Percentiles rank a stretch among this genome's conserved stretches.
Evolutionary conservation across 1,140 invertebrate species (phyloP).

Genomic region (Branchinecta lynchi): DNA sequence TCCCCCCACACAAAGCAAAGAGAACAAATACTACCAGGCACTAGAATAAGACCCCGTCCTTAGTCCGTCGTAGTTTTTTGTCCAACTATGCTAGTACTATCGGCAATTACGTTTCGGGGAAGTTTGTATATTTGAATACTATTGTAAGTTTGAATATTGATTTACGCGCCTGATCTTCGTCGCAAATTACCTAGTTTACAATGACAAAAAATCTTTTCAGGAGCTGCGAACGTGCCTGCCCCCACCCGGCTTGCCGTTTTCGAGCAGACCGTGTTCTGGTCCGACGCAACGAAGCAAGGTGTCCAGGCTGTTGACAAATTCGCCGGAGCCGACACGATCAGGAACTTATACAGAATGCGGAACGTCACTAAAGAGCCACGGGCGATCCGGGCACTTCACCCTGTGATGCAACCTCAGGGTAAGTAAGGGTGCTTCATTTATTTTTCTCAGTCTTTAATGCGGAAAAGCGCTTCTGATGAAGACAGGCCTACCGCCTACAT

Average conservation of each 20-base stretch:
- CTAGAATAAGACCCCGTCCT: too few species aligned
- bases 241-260: conserved; percentile 69
- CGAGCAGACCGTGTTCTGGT: conserved; percentile 86
- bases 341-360: conserved; percentile 59
- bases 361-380: conserved; percentile 59
- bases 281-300: conserved; percentile 86
- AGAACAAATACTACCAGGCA: too few species aligned
- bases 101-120: too few species aligned
- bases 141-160: too few species aligned
- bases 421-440: conserved; percentile 21
- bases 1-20: too few species aligned
- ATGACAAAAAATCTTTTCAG: conserved; percentile 31
- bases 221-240: conserved; percentile 63
- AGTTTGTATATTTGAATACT: too few species aligned
- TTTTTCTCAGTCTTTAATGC: conserved; percentile 15
- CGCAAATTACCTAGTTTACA: too few species aligned
- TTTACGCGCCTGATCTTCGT: too few species aligned
- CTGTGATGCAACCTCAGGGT: conserved; percentile 49
- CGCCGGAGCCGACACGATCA: conserved; percentile 48
- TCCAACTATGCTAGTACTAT: too few species aligned
- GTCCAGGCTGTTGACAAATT: conserved; percentile 83
- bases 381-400: conserved; percentile 64
- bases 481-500: too few species aligned
- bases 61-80: too few species aligned
- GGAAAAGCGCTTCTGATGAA: too few species aligned